Percentiles rank a stretch among this genome's conserved stretches.
Evolutionary conservation across 1,140 invertebrate species (phyloP).

Genomic region (Wasmannia auropunctata): DNA sequence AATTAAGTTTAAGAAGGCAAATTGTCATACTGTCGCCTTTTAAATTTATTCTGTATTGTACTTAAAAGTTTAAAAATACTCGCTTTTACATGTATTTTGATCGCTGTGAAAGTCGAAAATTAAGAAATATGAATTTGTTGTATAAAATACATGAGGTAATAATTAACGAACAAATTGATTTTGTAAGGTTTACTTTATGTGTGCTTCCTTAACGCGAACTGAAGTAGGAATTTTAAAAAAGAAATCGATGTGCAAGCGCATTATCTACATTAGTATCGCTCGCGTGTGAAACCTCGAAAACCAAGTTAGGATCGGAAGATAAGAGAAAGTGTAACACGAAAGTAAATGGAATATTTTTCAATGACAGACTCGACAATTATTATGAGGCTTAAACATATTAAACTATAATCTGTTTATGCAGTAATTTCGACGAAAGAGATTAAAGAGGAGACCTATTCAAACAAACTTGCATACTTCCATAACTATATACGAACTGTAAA

Average conservation of each 20-base stretch:
- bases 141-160: neutral
- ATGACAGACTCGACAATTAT: neutral
- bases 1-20: neutral
- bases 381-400: neutral
- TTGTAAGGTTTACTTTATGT: neutral
- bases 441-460: no score
- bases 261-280: neutral
- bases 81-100: no score
- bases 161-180: neutral
- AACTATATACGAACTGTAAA: no score
- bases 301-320: neutral
- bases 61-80: no score
- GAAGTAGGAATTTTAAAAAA: neutral
- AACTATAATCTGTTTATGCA: neutral
- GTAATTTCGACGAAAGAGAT: no score
- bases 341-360: neutral
- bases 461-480: no score
- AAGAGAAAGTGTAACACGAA: neutral
- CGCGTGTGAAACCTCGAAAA: slow-evolving; percentile 18
- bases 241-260: neutral
- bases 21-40: neutral
- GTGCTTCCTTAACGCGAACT: neutral
- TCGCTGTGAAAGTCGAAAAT: neutral
- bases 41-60: neutral
- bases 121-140: neutral